Evolutionary conservation across 2,797 vertebrate species (phyloP).

Genomic region (Helarctos malayanus): DNA sequence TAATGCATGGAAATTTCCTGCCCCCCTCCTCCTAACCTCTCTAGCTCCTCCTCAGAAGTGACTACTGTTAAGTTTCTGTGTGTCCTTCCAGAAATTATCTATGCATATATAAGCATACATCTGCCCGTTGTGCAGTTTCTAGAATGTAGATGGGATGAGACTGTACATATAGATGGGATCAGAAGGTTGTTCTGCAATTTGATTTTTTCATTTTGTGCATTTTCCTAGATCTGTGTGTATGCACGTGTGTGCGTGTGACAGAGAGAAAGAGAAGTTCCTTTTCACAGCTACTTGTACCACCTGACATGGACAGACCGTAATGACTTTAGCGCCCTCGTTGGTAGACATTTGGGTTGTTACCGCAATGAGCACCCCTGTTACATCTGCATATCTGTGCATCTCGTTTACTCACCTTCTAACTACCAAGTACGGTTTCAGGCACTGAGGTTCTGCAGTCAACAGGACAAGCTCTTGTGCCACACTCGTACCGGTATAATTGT

Average conservation of each 20-base stretch:
- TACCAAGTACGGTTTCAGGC: not conserved
- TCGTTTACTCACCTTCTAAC: not conserved
- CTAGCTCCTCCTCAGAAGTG: not conserved
- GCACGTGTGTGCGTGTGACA: not conserved
- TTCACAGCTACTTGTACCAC: not conserved
- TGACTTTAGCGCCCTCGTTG: not conserved
- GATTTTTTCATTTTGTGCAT: slow-evolving; percentile 14
- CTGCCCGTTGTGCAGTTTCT: not conserved
- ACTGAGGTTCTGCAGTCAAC: not conserved
- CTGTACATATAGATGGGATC: not conserved
- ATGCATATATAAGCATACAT: not conserved
- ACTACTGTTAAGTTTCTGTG: not conserved
- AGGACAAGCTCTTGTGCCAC: not conserved
- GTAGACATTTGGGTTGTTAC: not conserved
- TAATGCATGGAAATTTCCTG: not conserved
- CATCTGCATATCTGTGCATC: not conserved
- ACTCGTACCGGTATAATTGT: not conserved
- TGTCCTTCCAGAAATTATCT: slow-evolving; percentile 2
- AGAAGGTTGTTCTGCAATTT: not conserved
- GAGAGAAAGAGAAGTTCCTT: not conserved
- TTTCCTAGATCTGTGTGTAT: not conserved
- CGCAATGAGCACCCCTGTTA: not conserved
- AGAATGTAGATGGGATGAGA: not conserved
- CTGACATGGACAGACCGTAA: not conserved
- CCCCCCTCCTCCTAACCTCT: not conserved